Percentiles rank a stretch among this genome's conserved stretches.
Evolutionary conservation across 2,113 vertebrate species (phyloP).

Genomic region (Actinemys pallida): DNA sequence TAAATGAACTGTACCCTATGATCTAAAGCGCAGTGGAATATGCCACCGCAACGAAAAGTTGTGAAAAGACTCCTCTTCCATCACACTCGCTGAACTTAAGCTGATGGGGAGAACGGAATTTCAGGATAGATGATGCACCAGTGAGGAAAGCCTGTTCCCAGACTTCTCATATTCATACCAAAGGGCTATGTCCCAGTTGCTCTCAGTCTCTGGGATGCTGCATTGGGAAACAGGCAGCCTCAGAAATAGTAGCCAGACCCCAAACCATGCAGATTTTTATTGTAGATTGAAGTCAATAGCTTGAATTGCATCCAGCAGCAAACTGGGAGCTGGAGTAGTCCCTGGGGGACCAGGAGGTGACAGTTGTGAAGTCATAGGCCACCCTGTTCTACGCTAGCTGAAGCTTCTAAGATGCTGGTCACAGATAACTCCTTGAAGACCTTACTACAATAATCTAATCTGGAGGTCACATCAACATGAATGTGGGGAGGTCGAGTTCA

Average conservation of each 20-base stretch:
- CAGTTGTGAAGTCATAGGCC: neutral
- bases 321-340: neutral
- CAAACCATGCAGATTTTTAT: neutral
- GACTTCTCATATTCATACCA: neutral
- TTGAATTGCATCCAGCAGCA: neutral
- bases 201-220: neutral
- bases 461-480: neutral
- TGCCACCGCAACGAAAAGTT: slow-evolving; percentile 12
- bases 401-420: neutral
- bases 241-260: neutral
- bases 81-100: neutral
- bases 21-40: slow-evolving; percentile 36
- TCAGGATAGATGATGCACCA: slow-evolving; percentile 1
- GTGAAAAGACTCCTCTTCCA: neutral
- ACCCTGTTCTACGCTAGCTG: neutral
- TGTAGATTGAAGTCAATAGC: neutral
- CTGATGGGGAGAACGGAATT: slow-evolving; percentile 23
- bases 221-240: neutral
- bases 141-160: neutral
- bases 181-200: neutral
- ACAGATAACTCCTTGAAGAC: neutral
- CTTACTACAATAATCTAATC: neutral
- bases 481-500: neutral
- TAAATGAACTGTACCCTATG: slow-evolving; percentile 40
- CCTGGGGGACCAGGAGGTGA: neutral